phyloP scores from a whole-genome alignment of 2,888 invertebrate species.

The Lordiphosa andalusiaca region DNA sequence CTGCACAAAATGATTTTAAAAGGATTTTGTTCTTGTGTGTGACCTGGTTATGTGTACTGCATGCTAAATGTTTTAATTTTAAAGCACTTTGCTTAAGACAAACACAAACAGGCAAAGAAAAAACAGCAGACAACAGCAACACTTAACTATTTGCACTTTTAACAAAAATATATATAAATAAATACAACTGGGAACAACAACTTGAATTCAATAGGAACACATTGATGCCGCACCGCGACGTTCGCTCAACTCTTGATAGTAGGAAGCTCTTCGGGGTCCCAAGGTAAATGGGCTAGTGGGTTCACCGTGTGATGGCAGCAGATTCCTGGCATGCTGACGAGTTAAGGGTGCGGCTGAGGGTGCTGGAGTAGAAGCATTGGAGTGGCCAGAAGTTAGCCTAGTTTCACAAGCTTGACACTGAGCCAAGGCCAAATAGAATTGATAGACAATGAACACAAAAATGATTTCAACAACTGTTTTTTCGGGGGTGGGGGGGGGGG shows the following conservation, averaged over 20 bases:
- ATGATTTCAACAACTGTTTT: slow-evolving; percentile 48
- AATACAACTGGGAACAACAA: neutral
- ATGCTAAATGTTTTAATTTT: slow-evolving; percentile 42
- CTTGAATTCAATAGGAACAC: neutral
- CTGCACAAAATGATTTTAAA: slow-evolving; percentile 67
- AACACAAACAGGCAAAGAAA: neutral
- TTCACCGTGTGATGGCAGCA: too few relatives aligned
- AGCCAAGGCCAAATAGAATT: slow-evolving; percentile 39
- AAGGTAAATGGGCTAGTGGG: too few relatives aligned
- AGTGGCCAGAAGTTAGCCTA: too few relatives aligned
- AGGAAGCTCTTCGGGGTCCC: too few relatives aligned
- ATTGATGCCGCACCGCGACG: too few relatives aligned
- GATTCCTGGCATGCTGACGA: too few relatives aligned
- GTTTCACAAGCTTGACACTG: slow-evolving; percentile 1
- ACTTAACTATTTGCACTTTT: neutral
- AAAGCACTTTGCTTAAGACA: slow-evolving; percentile 33
- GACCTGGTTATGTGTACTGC: slow-evolving; percentile 11
- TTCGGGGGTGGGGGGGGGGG: too few relatives aligned
- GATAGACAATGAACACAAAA: slow-evolving; percentile 47
- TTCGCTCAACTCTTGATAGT: too few relatives aligned
- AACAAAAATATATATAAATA: neutral
- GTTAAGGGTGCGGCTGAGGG: too few relatives aligned
- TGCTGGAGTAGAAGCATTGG: too few relatives aligned
- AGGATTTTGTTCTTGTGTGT: slow-evolving; percentile 45
- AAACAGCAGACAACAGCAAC: neutral